Evolutionary conservation across 2,888 invertebrate genomes (phyloP), one percentile per base, ranked within the genome.

Genomic region (Nowickia ferox): DNA sequence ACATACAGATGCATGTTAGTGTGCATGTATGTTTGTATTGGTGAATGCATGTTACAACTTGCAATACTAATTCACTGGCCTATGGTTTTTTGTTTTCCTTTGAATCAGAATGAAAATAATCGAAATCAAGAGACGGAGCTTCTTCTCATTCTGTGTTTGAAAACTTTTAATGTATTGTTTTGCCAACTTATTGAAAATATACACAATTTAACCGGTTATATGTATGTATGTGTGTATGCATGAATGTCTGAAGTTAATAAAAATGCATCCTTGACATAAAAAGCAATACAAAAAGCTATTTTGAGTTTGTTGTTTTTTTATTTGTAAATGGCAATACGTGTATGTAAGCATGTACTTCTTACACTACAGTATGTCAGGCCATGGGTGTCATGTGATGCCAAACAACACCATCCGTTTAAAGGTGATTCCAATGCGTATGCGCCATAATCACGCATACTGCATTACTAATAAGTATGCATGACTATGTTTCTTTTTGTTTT

Each of bases 231-330:
- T 90, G 57, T 57, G 55, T 30, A 30, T 30, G 30, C 51, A 30
- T 17, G 17, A 19, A 66, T 57, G 46, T 63, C 53, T 63, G 19
- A 19, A 66, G 69, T 59, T 48, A 30, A 63, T 59, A 71, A 53
- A 53, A 83, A 87, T 88, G 89, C 90, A 92, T 92, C 92, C 92
- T 92, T 92, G 92, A 92, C 92, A 92, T 90, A 91, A 92, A 92
- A 92, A 91, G 80, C 85, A 46, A 63, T 78, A 85, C 75, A 78
- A 71, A 30, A 82, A 79, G 80, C 68, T 84, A 79, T 87, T 86
- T 61, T 74, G 15, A 72, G 74, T 66, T 72, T 66, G 51, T 66
- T 59, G 22, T 22, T 61, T 15, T 55, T 55, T 44, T 30, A 44
- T 66, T 30, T 61, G 15, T 75, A 55, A 74, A 78, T 79, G 71